Evolutionary conservation across 2,797 vertebrate species (phyloP).

Genomic region (Pseudomugil gertrudae): DNA sequence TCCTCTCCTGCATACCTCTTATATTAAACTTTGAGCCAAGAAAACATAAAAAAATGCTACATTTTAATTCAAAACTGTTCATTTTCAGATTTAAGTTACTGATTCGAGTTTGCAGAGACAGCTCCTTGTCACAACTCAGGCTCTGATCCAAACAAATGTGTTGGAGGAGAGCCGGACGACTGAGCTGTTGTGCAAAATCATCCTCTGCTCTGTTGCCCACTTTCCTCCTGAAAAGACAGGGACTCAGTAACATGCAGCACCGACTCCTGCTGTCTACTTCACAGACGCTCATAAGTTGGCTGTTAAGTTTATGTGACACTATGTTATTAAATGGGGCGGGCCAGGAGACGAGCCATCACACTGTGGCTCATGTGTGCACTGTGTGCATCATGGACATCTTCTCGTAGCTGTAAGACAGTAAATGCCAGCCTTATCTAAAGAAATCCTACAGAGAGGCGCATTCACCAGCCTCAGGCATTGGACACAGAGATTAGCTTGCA

Average conservation of each 20-base stretch:
- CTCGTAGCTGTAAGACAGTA: conserved; percentile 53
- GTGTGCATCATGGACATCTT: conserved; percentile 39
- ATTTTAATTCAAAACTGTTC: not conserved
- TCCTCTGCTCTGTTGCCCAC: conserved; percentile 30
- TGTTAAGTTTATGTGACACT: conserved; percentile 49
- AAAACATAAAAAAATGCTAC: not conserved
- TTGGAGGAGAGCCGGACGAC: conserved; percentile 2
- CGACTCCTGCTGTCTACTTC: conserved; percentile 38
- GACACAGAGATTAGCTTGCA: conserved; percentile 63
- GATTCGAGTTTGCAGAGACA: not conserved
- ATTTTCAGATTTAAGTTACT: not conserved
- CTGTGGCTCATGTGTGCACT: conserved; percentile 23
- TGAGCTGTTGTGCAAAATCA: conserved; percentile 3
- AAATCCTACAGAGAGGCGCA: conserved; percentile 49
- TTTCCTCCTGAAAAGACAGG: conserved; percentile 9
- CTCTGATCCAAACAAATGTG: conserved; percentile 5
- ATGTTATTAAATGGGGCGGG: conserved; percentile 62
- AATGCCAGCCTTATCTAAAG: conserved; percentile 58
- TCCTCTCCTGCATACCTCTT: not conserved
- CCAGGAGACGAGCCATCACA: conserved; percentile 43
- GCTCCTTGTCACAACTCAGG: not conserved
- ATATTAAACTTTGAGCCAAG: not conserved
- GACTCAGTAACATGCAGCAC: conserved; percentile 37
- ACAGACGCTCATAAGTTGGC: conserved; percentile 23
- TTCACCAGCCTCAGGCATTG: conserved; percentile 39